Conservation (phyloP, 92 coral and sea anemone species). For the Porites cylindrica region DNA sequence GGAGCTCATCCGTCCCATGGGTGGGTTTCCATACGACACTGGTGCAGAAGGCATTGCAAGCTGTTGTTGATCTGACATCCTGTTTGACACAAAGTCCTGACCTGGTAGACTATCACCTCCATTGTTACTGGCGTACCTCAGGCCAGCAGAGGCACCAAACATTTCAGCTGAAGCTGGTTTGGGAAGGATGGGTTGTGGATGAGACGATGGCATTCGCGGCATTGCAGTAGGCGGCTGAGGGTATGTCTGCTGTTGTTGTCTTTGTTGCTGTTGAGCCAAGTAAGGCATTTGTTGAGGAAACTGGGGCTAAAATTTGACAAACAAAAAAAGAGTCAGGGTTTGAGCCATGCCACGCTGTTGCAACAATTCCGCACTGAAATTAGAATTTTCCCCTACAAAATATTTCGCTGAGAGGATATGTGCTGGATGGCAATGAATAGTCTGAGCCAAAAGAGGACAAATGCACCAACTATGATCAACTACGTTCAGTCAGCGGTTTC, state of each 20-base stretch:
- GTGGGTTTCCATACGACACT: slow-evolving; percentile 64
- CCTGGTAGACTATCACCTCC: slow-evolving; percentile 24
- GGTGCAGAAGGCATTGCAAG: slow-evolving; percentile 60
- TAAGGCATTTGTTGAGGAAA: slow-evolving; percentile 76
- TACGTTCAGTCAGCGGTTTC: too few relatives aligned
- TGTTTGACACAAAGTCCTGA: slow-evolving; percentile 71
- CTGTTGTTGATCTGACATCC: slow-evolving; percentile 66
- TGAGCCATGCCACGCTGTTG: too few relatives aligned
- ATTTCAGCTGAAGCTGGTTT: slow-evolving; percentile 85
- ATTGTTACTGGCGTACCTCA: slow-evolving; percentile 67
- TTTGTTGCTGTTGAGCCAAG: slow-evolving; percentile 60
- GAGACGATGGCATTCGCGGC: slow-evolving; percentile 77
- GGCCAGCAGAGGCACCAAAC: slow-evolving; percentile 62
- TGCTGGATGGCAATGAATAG: too few relatives aligned
- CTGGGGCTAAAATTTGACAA: slow-evolving; percentile 44
- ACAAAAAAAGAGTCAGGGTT: too few relatives aligned
- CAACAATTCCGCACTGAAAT: too few relatives aligned
- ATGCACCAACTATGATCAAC: too few relatives aligned
- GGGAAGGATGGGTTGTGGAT: slow-evolving; percentile 91
- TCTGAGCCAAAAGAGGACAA: too few relatives aligned
- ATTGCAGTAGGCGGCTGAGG: slow-evolving; percentile 67
- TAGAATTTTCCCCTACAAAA: too few relatives aligned
- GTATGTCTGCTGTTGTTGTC: slow-evolving; percentile 61
- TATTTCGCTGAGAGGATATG: too few relatives aligned
- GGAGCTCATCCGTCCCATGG: slow-evolving; percentile 37